Percentiles rank a stretch among this genome's conserved stretches.
Evolutionary conservation across 2,113 vertebrate species (phyloP).

Genomic region (Agelaius phoeniceus): DNA sequence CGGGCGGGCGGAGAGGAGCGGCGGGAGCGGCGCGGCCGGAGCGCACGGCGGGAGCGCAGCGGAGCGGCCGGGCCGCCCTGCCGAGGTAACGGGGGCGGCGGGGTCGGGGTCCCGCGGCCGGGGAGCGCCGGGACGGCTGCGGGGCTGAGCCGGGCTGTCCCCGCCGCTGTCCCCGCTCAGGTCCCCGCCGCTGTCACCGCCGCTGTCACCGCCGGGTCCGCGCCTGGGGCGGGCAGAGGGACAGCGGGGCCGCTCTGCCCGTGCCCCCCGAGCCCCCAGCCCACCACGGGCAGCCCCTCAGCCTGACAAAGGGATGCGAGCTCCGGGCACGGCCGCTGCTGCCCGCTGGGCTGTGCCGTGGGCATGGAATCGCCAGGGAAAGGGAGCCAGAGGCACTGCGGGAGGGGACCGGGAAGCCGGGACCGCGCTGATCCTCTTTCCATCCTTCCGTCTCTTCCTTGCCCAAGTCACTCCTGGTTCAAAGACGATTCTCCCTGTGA

Average conservation of each 20-base stretch:
- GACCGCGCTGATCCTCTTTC: not conserved
- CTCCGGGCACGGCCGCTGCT: not conserved
- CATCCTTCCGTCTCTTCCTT: not conserved
- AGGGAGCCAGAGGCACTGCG: accelerated
- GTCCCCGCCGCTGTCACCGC: not conserved
- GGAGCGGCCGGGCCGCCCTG: not conserved
- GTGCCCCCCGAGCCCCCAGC: not conserved
- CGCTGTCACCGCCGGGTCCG: not conserved
- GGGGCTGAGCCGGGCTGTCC: not conserved
- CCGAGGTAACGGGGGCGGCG: not conserved
- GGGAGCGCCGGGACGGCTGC: not conserved
- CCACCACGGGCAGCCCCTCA: not conserved
- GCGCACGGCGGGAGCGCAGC: not conserved
- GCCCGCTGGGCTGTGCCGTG: not conserved
- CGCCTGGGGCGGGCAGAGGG: not conserved
- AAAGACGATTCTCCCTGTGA: not conserved
- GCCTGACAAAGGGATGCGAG: not conserved
- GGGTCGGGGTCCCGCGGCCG: not conserved
- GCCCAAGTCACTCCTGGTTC: not conserved
- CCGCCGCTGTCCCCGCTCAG: not conserved
- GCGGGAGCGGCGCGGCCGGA: not conserved
- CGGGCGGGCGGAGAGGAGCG: not conserved
- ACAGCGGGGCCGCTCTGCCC: not conserved
- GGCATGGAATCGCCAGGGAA: not conserved
- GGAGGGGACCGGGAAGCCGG: not conserved